These are phyloP conservation scores for Ligdia adustata DNA, from an alignment of 2,888 invertebrate species.

Conservation along the genomic window DNA sequence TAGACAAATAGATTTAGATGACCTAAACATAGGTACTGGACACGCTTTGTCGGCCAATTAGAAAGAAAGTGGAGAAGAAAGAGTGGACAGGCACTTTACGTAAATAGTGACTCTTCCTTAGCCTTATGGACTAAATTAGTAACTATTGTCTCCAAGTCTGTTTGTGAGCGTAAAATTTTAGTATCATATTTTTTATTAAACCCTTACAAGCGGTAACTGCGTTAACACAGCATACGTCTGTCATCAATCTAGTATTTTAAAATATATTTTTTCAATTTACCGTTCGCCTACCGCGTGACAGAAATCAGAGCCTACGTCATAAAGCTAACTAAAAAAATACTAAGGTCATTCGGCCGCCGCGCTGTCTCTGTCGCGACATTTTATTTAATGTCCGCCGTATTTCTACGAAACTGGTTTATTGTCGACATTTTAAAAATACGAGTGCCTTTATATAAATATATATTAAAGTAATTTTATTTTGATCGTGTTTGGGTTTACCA, in stretches of 20 bases:
- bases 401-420: constrained; percentile 8
- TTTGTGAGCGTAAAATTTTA: background rate
- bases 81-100: no score
- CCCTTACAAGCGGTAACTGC: background rate
- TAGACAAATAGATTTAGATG: no score
- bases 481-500: constrained; percentile 5
- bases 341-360: constrained; percentile 29
- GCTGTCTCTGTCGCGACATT: constrained; percentile 20
- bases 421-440: background rate
- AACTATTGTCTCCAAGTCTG: no score
- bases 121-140: background rate
- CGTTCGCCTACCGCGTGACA: background rate
- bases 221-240: background rate
- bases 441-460: background rate
- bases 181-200: background rate
- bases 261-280: background rate
- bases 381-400: constrained; percentile 5
- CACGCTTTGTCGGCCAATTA: no score
- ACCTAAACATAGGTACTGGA: no score
- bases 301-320: constrained; percentile 22
- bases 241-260: background rate
- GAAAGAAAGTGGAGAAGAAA: no score
- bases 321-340: constrained; percentile 21
- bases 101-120: no score
- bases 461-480: background rate